Conservation (phyloP, 2,797 vertebrate genomes). For the Sebastes minor region DNA sequence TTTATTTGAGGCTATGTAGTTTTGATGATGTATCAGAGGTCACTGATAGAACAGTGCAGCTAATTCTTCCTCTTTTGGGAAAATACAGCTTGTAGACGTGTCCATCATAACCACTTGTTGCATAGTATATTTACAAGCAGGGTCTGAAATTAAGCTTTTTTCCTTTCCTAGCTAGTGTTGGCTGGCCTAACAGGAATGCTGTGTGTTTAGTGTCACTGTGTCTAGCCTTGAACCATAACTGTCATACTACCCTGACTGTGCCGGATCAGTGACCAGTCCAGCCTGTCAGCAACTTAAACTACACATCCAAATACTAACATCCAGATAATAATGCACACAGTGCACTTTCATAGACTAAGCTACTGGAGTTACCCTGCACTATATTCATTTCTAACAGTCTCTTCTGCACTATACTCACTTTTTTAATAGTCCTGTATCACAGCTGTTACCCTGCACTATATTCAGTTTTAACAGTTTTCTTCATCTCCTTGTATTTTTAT, state of each 20-base stretch:
- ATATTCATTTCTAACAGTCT: no score
- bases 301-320: neutral
- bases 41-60: no score
- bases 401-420: no score
- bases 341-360: no score
- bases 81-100: neutral
- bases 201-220: neutral
- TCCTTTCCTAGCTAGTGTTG: neutral
- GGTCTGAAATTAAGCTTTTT: no score
- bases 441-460: no score
- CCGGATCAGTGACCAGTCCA: neutral
- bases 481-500: no score
- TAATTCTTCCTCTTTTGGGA: neutral
- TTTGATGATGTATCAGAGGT: neutral
- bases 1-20: neutral
- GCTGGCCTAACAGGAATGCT: neutral
- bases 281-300: neutral
- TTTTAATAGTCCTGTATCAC: accelerated
- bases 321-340: no score
- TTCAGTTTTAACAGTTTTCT: no score
- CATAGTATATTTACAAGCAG: neutral
- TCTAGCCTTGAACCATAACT: neutral
- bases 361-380: no score
- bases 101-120: slow-evolving; percentile 30
- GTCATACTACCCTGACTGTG: neutral